Evolutionary conservation across 2,888 invertebrate genomes (phyloP).

Genomic region (Netelia fuscicornis): DNA sequence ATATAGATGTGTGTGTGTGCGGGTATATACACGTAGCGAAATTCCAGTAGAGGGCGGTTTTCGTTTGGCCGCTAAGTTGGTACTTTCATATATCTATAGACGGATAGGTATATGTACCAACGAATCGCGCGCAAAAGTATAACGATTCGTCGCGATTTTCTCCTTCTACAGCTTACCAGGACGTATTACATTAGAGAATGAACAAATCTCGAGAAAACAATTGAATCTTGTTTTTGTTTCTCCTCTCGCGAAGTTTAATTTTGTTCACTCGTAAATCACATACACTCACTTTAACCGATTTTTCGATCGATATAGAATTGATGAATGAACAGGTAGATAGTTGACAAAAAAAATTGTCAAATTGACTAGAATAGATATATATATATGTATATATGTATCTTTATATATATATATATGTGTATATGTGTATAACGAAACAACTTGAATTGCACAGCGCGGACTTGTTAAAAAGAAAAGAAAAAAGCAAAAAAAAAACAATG

Average conservation of each 20-base stretch:
- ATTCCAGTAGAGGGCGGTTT: slow-evolving; percentile 40
- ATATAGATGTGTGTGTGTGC: neutral
- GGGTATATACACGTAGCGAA: neutral
- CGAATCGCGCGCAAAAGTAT: slow-evolving; percentile 39
- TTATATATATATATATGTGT: slow-evolving; percentile 11
- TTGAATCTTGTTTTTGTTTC: neutral
- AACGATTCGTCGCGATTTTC: slow-evolving; percentile 47
- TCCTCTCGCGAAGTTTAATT: neutral
- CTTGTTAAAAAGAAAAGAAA: neutral
- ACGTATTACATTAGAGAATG: neutral
- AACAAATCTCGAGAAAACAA: slow-evolving; percentile 7
- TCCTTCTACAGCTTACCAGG: slow-evolving; percentile 23
- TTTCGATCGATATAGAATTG: neutral
- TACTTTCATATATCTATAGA: slow-evolving; percentile 28
- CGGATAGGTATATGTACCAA: slow-evolving; percentile 7
- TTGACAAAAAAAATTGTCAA: neutral
- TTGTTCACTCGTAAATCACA: slow-evolving; percentile 37
- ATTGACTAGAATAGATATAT: slow-evolving; percentile 15
- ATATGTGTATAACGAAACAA: slow-evolving; percentile 56
- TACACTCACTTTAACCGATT: slow-evolving; percentile 52
- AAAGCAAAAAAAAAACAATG: neutral
- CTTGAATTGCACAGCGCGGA: slow-evolving; percentile 50
- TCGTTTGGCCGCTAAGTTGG: slow-evolving; percentile 8
- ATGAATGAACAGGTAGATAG: neutral
- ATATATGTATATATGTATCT: slow-evolving; percentile 36